Evolutionary conservation across 2,113 vertebrate genomes (phyloP).

Genomic region (Delphinapterus leucas): DNA sequence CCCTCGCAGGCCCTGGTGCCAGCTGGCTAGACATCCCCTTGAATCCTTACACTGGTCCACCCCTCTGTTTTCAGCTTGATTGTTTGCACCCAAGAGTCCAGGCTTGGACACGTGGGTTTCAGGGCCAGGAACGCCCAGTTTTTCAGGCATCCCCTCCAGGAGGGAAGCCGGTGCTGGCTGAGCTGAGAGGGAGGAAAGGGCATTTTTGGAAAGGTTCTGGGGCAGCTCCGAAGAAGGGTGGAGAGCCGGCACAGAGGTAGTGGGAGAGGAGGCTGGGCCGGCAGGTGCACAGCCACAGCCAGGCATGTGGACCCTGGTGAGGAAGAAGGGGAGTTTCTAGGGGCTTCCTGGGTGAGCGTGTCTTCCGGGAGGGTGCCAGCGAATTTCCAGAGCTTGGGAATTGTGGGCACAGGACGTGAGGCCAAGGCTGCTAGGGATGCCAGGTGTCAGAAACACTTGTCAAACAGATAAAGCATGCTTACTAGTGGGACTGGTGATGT

Average conservation of each 20-base stretch:
- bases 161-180: background rate
- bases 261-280: background rate
- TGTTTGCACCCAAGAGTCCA: background rate
- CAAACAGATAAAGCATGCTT: background rate
- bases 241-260: background rate
- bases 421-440: background rate
- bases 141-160: background rate
- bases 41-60: background rate
- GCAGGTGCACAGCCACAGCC: rapidly evolving
- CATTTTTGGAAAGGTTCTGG: background rate
- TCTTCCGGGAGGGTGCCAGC: background rate
- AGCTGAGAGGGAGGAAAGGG: background rate
- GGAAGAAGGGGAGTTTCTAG: background rate
- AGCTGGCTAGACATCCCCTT: background rate
- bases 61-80: background rate
- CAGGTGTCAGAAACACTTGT: too few species aligned
- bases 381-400: background rate
- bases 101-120: background rate
- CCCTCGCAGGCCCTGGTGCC: background rate
- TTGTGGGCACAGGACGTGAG: too few species aligned
- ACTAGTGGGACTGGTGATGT: background rate
- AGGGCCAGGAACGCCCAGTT: background rate
- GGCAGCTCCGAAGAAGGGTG: background rate
- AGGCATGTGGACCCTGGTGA: background rate
- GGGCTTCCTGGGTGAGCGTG: background rate